Base-by-base conservation (phyloP, 2,888 invertebrate species). In the Phytoseiulus persimilis region DNA sequence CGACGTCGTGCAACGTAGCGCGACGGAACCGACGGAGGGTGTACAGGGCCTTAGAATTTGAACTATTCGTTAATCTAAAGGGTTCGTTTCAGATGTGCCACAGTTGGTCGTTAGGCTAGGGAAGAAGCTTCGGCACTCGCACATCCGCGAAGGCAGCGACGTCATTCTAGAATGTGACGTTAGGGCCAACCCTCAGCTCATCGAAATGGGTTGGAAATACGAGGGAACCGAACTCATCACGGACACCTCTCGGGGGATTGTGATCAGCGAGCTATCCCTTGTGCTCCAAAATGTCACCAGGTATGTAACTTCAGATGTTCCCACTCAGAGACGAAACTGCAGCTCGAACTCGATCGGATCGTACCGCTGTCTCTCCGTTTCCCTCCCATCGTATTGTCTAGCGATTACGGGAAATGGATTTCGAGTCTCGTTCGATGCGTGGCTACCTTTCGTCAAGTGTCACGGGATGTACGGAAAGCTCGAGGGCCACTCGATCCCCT, bases 141-240 rank as follows among this genome's bases (percentile, higher is more conserved):
- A 90, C 32, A 90, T 91, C n/a, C 83, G 90, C 0, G 91, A 91
- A 90, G 91, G 91, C 32, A 91, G 83, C 32, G 91, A 91, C 33
- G 90, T 91, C 2, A 91, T 89, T 83, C 65, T 91, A 14, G 91
- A 91, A 23, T 91, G 91, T 83, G 90, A 90, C 23, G 90, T 91
- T 11, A 90, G 90, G 3, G 90, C 91, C n/a, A 91, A 91, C 89
- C 91, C 91, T 33, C 90, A 90, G 18, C 90, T 91, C 32, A 90
- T 90, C 45, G 91, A 91, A 32, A 46, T 91, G 32, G 90, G 90
- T 23, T 91, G 91, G 91, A 65, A 90, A 23, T 90, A 90, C 39
- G 90, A 91, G 45, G 91, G 90, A 1, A 90, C 90, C 33, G 90
- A 90, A 11, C 45, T 91, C 87, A 87, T 45, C n/a, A 33, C 87